These are phyloP conservation scores for Mormyrops boulengeri DNA, from an alignment of 2,797 vertebrate species.

Conservation along the genomic window DNA sequence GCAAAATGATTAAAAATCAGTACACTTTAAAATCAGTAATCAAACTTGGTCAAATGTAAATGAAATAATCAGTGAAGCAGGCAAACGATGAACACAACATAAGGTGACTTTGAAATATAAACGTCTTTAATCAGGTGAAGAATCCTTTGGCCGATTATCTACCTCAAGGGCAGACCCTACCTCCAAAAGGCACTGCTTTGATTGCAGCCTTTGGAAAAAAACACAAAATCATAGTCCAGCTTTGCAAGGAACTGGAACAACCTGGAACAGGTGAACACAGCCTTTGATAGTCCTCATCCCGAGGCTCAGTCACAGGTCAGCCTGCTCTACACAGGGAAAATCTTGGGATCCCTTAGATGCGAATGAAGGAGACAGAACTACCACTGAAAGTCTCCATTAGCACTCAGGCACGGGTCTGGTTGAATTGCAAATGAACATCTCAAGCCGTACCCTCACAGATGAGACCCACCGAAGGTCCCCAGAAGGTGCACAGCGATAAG, in stretches of 20 bases:
- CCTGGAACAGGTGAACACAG: conserved; percentile 24
- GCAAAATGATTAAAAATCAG: neutral
- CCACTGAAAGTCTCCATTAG: conserved; percentile 24
- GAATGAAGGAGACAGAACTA: conserved; percentile 19
- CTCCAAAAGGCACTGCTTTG: conserved; percentile 23
- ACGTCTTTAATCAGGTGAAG: neutral
- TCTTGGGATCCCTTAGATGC: conserved; percentile 12
- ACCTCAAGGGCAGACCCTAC: neutral
- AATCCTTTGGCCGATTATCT: neutral
- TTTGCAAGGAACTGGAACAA: conserved; percentile 15
- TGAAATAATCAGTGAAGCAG: neutral
- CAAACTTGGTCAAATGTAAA: neutral
- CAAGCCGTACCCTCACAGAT: neutral
- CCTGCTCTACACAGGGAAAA: conserved; percentile 18
- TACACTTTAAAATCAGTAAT: neutral
- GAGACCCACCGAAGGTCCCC: neutral
- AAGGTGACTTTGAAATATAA: neutral
- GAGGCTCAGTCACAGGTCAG: conserved; percentile 34
- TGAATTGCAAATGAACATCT: conserved; percentile 13
- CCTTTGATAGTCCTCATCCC: conserved; percentile 30
- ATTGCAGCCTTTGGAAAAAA: conserved; percentile 16
- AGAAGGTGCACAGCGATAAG: neutral
- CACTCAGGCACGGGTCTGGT: conserved; percentile 26
- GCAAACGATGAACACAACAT: neutral
- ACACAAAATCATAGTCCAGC: neutral